Evolutionary conservation across 2,888 invertebrate species (phyloP).

Genomic region (Limnephilus rhombicus): DNA sequence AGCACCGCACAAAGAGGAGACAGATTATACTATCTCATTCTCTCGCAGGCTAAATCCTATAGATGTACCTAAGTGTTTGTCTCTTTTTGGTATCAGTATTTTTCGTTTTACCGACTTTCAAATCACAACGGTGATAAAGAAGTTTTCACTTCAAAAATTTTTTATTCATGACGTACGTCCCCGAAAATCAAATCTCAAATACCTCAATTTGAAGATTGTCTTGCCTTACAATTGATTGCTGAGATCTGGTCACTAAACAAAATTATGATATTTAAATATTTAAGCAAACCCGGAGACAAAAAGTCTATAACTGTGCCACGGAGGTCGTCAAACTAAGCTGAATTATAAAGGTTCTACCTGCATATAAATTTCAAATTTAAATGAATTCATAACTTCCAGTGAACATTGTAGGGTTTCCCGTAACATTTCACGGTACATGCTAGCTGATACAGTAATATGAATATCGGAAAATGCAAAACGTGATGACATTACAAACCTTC

Average conservation of each 20-base stretch:
- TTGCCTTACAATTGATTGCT: not conserved
- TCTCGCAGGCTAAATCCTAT: too few relatives aligned
- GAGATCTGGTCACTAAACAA: not conserved
- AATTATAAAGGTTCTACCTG: not conserved
- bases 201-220: too few relatives aligned
- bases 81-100: too few relatives aligned
- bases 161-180: too few relatives aligned
- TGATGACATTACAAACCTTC: constrained; percentile 23
- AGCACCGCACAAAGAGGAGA: too few relatives aligned
- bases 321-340: not conserved
- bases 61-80: too few relatives aligned
- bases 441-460: not conserved
- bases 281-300: not conserved
- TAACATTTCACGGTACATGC: not conserved
- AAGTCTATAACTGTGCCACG: not conserved
- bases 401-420: not conserved
- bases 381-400: not conserved
- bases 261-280: too few relatives aligned
- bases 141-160: too few relatives aligned
- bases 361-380: not conserved
- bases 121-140: too few relatives aligned
- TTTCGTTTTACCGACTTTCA: too few relatives aligned
- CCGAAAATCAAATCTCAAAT: too few relatives aligned
- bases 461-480: constrained; percentile 8
- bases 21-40: too few relatives aligned